Conservation (phyloP, 2,113 vertebrate genomes). For the Dicaeum eximium region DNA sequence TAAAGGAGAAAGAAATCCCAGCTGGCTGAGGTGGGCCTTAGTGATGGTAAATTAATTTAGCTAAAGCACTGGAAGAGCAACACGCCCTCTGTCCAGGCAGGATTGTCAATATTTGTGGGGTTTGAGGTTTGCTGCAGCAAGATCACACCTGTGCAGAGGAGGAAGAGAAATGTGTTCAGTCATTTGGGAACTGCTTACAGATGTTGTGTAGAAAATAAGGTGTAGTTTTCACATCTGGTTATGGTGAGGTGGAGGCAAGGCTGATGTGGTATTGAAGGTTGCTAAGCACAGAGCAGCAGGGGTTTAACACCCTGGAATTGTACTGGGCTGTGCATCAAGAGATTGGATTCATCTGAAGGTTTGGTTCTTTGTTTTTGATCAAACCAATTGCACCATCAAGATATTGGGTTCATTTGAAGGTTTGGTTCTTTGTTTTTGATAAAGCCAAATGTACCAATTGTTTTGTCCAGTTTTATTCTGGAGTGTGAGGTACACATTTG, state of each 20-base stretch:
- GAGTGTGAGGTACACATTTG: rapidly evolving
- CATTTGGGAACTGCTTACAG: neutral
- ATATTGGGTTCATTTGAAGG: neutral
- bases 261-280: neutral
- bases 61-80: neutral
- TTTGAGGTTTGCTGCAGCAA: neutral
- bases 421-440: neutral
- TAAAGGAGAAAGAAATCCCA: neutral
- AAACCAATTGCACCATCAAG: neutral
- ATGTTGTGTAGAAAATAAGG: neutral
- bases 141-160: neutral
- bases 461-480: neutral
- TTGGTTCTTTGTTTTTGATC: neutral
- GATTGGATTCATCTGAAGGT: neutral
- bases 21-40: neutral
- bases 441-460: neutral
- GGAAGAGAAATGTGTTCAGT: neutral
- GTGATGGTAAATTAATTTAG: neutral
- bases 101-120: neutral
- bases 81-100: neutral
- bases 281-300: neutral
- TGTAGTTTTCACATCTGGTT: neutral
- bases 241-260: neutral
- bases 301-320: neutral
- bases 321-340: neutral